Conservation (phyloP, 2,888 invertebrate genomes). For the Heliothis peltigera region DNA sequence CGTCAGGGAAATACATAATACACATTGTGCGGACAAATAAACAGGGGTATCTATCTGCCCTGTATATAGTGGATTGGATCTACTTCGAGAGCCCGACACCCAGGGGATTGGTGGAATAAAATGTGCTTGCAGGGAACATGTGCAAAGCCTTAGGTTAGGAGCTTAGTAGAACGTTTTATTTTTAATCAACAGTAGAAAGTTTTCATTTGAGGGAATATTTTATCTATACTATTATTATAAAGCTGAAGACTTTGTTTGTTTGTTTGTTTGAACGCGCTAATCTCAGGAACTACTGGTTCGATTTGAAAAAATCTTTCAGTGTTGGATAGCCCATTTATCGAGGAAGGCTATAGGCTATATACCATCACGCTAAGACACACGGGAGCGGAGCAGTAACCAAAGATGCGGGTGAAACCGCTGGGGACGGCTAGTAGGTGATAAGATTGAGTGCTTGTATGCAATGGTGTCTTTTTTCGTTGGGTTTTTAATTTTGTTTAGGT, state of each 20-base stretch:
- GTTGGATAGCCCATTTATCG: too few species aligned
- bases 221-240: too few species aligned
- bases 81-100: slow-evolving; percentile 27
- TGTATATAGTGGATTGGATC: slow-evolving; percentile 37
- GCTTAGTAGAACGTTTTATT: slow-evolving; percentile 41
- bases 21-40: slow-evolving; percentile 46
- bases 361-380: too few species aligned
- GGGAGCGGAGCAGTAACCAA: too few species aligned
- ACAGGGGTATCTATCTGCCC: slow-evolving; percentile 31
- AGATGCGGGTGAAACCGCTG: too few species aligned
- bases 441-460: slow-evolving; percentile 31
- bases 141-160: slow-evolving; percentile 38
- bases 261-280: too few species aligned
- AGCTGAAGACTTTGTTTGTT: too few species aligned
- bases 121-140: slow-evolving; percentile 42
- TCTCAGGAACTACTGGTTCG: too few species aligned
- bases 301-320: too few species aligned
- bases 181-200: slow-evolving; percentile 51
- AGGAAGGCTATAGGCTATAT: too few species aligned
- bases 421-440: too few species aligned
- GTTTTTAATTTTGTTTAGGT: too few species aligned
- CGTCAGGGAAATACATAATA: slow-evolving; percentile 51
- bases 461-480: slow-evolving; percentile 25
- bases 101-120: slow-evolving; percentile 45
- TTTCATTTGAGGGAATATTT: slow-evolving; percentile 34